Conservation (phyloP, 2,113 vertebrate species). For the Aix galericulata region DNA sequence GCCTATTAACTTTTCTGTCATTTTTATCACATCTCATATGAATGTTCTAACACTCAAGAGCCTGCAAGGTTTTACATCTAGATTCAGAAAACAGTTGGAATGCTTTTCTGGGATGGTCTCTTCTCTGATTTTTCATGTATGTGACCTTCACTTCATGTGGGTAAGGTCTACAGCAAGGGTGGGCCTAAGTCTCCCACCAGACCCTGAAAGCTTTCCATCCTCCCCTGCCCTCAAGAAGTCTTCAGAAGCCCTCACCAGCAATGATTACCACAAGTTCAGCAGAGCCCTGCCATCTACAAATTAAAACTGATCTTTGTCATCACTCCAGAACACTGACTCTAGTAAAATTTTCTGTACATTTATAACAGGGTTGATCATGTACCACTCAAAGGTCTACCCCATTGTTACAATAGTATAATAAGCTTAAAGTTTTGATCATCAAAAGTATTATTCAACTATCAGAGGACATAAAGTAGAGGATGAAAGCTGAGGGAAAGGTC, state of each 20-base stretch:
- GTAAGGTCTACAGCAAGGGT: not conserved
- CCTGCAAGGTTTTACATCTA: not conserved
- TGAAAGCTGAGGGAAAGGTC: not conserved
- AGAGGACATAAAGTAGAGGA: not conserved
- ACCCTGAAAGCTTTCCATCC: not conserved
- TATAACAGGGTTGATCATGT: not conserved
- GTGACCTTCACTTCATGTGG: not conserved
- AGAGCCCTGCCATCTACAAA: not conserved
- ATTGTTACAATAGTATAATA: not conserved
- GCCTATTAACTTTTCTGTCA: not conserved
- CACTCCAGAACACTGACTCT: not conserved
- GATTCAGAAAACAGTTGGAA: not conserved
- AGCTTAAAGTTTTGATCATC: not conserved
- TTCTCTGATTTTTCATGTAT: not conserved
- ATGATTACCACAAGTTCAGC: not conserved
- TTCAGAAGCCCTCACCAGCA: not conserved
- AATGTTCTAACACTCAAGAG: not conserved
- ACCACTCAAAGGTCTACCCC: not conserved
- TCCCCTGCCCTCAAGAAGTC: not conserved
- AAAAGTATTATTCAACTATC: not conserved
- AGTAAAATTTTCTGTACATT: not conserved
- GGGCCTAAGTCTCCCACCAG: not conserved
- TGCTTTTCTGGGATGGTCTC: not conserved
- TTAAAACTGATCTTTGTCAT: not conserved
- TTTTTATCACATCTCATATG: not conserved